Base-by-base conservation (phyloP, 2,113 vertebrate species). In the Paradisaea rubra region DNA sequence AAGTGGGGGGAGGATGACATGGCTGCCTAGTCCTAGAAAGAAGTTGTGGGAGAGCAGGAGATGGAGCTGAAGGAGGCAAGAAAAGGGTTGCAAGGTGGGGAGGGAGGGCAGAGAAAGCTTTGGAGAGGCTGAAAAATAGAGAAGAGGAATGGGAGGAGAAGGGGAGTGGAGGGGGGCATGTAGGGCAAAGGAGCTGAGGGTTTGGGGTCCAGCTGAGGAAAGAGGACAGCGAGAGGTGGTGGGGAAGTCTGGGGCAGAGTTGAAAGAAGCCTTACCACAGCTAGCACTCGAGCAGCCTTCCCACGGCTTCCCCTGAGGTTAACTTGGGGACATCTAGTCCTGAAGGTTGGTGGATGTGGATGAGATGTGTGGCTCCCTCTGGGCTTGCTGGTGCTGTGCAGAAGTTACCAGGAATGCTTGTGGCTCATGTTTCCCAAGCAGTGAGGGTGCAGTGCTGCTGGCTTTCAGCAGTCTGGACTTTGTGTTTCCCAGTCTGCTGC, bases 281-380 rank as follows among this genome's bases (percentile, higher is more conserved):
- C 11, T 74, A 31, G 13, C n/a, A 56, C 17, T 93, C n/a, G 23
- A 81, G 15, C 0, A 0, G 11, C 63, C 42, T 82, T 82, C 86
- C 71, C 6, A 5, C 0, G 0, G 57, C 4, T 2, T 91, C 35
- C 57, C 45, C 30, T 44, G 68, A 53, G 42, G 66, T n/a, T 71
- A 76, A 63, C 25, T 21, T 74, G 33, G 31, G 73, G 52, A 53
- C 3, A 6, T n/a, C 0, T 1, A 17, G 41, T 45, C 13, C 33
- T n/a, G 1, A 71, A 85, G 39, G 19, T 28, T 69, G 21, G 47
- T 81, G 60, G 68, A 31, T 1, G 0, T n/a, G 54, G 31, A 50
- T 25, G 30, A 41, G 20, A 27, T 6, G 2, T 1, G 5, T 73
- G 69, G 27, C 37, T 91, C 37, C 41, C n/a, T 52, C 73, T 78